Conservation (phyloP, 2,888 invertebrate species). For the Reticulitermes lucifugus region DNA sequence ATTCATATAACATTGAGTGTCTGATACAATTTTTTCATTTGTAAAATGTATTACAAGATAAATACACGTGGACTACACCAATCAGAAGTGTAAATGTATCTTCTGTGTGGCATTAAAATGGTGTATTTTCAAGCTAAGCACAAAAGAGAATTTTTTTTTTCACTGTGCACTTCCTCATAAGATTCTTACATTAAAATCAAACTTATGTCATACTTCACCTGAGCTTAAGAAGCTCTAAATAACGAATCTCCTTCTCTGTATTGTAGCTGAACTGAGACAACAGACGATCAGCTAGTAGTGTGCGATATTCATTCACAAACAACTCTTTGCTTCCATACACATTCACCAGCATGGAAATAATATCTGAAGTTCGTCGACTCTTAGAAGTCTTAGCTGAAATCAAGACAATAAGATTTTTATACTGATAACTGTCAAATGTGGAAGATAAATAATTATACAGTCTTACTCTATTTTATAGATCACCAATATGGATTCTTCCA, state of each 20-base stretch:
- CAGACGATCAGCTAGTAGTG: slow-evolving; percentile 90
- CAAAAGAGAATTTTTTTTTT: too few relatives aligned
- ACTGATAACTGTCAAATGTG: background rate
- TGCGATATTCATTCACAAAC: slow-evolving; percentile 98
- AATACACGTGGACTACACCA: too few relatives aligned
- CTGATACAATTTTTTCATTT: too few relatives aligned
- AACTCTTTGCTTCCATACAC: slow-evolving; percentile 98
- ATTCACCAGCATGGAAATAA: slow-evolving; percentile 97
- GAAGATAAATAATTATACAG: background rate
- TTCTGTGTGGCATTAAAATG: too few relatives aligned
- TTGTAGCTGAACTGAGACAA: slow-evolving; percentile 87
- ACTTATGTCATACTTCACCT: slow-evolving; percentile 59
- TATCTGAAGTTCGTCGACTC: slow-evolving; percentile 80
- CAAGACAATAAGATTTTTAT: background rate
- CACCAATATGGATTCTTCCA: background rate
- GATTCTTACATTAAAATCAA: too few relatives aligned
- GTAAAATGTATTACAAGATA: too few relatives aligned
- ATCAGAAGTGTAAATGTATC: too few relatives aligned
- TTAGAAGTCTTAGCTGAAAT: slow-evolving; percentile 69
- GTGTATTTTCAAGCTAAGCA: too few relatives aligned
- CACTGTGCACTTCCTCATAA: too few relatives aligned
- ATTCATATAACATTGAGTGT: too few relatives aligned
- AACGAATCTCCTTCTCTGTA: slow-evolving; percentile 90
- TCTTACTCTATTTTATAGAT: background rate
- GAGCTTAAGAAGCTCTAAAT: slow-evolving; percentile 92